Percentiles rank a stretch among this genome's conserved stretches.
Evolutionary conservation across 2,797 vertebrate species (phyloP).

Genomic region (Knipowitschia caucasica): DNA sequence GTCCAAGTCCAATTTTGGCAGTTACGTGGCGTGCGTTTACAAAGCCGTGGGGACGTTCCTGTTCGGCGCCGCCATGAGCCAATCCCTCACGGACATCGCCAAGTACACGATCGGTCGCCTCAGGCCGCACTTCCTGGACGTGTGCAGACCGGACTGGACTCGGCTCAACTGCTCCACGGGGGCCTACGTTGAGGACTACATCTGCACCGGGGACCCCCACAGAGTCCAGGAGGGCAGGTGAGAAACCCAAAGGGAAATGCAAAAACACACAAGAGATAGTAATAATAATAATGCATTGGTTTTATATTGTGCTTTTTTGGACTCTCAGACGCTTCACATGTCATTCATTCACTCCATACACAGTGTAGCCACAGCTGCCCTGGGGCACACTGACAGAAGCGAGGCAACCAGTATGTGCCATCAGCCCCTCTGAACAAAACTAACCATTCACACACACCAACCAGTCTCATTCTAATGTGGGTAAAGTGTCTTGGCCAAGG

Average conservation of each 20-base stretch:
- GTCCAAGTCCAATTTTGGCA: conserved; percentile 87
- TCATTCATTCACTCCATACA: too few relatives aligned
- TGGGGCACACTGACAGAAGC: too few relatives aligned
- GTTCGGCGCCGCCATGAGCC: conserved; percentile 94
- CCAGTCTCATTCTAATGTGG: too few relatives aligned
- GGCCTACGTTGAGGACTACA: conserved; percentile 83
- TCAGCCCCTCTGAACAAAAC: too few relatives aligned
- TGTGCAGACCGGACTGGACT: conserved; percentile 82
- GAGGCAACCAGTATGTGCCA: too few relatives aligned
- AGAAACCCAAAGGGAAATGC: conserved; percentile 2
- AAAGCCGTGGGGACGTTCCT: conserved; percentile 92
- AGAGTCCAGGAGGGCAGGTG: conserved; percentile 87
- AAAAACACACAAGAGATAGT: background rate
- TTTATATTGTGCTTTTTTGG: too few relatives aligned
- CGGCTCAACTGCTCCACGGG: conserved; percentile 65
- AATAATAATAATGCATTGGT: too few relatives aligned
- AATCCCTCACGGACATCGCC: conserved; percentile 96
- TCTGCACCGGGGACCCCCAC: conserved; percentile 78
- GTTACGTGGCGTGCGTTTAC: conserved; percentile 87
- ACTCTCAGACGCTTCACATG: too few relatives aligned
- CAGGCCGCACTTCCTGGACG: conserved; percentile 90
- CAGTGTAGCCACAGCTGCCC: too few relatives aligned
- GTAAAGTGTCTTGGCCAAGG: too few relatives aligned
- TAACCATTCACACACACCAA: too few relatives aligned
- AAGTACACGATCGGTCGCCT: conserved; percentile 97